Evolutionary conservation across 30 jellyfish, hydroid and myxozoan genomes (phyloP).

Genomic region (Mastigias papua): DNA sequence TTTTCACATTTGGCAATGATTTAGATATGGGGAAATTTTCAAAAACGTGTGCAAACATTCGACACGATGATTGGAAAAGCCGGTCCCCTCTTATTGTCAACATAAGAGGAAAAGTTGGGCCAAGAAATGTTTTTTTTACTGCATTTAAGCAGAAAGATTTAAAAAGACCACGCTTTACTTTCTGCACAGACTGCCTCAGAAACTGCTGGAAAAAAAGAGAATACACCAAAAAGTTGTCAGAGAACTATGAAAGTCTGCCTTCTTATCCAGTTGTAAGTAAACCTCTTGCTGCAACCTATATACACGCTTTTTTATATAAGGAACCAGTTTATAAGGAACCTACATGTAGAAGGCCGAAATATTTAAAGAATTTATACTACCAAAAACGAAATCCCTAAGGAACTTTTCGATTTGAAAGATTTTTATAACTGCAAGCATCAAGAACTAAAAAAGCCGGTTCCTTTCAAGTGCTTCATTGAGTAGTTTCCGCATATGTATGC

Average conservation of each 20-base stretch:
- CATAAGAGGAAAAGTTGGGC: not conserved
- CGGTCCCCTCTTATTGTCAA: not conserved
- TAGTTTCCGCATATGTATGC: too few relatives aligned
- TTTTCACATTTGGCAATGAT: not conserved
- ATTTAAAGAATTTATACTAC: too few relatives aligned
- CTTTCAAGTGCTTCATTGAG: too few relatives aligned
- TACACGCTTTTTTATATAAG: too few relatives aligned
- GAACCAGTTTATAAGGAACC: too few relatives aligned
- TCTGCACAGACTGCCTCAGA: not conserved
- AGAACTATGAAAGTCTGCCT: not conserved
- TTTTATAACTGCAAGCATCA: too few relatives aligned
- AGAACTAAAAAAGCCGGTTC: too few relatives aligned
- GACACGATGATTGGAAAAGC: not conserved
- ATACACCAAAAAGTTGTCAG: not conserved
- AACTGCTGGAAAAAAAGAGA: not conserved
- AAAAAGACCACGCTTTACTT: not conserved
- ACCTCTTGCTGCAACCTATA: too few relatives aligned
- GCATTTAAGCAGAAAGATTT: not conserved
- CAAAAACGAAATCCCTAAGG: too few relatives aligned
- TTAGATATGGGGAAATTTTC: not conserved
- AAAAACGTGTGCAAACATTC: not conserved
- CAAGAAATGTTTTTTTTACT: not conserved
- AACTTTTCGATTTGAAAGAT: too few relatives aligned
- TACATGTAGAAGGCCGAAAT: too few relatives aligned
- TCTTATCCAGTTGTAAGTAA: too few relatives aligned